Evolutionary conservation across 2,888 invertebrate species (phyloP), one percentile per base, ranked within the genome.

Genomic region (Ditylenchus weischeri): DNA sequence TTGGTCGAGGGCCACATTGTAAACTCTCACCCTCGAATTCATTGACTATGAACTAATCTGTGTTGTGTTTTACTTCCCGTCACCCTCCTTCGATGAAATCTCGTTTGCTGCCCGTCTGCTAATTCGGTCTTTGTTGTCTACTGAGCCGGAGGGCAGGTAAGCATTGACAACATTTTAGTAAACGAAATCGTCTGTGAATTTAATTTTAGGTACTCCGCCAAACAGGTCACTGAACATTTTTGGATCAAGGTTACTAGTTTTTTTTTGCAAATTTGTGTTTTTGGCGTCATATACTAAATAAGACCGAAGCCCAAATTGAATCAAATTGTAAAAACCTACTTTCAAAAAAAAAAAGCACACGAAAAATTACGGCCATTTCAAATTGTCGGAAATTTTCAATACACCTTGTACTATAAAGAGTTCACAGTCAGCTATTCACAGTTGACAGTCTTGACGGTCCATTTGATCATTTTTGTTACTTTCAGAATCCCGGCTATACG

Each of bases 141-240:
- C 67, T 11, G 67, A 67, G n/a, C 67, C 67, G 6, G 57, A 51
- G 47, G 36, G 49, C 35, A 57, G 67, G 43, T 43, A 43, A n/a
- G 15, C 43, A 6, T 2, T 29, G 29, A 43, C 3, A 13, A 6
- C 43, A 43, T 43, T 43, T 43, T 43, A 13, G 15, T 15, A 1
- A n/a, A 2, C 13, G 3, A 10, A 43, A 43, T 43, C 8, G 11
- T 3, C 43, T 43, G 8, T 8, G 11, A 43, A 43, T 43, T 43
- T 43, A 8, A 10, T 15, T 43, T 43, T 8, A 43, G 43, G 29
- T 57, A 47, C 43, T 67, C 67, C 35, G 67, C 67, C 29, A 11
- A 43, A 23, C 43, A 67, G 21, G 67, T 67, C 21, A n/a, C 65
- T 7, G 63, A 66, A n/a, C 21, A 47, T 18, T 60, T 60, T 43